Conservation (phyloP, 2,113 vertebrate species). For the Phalacrocorax carbo region DNA sequence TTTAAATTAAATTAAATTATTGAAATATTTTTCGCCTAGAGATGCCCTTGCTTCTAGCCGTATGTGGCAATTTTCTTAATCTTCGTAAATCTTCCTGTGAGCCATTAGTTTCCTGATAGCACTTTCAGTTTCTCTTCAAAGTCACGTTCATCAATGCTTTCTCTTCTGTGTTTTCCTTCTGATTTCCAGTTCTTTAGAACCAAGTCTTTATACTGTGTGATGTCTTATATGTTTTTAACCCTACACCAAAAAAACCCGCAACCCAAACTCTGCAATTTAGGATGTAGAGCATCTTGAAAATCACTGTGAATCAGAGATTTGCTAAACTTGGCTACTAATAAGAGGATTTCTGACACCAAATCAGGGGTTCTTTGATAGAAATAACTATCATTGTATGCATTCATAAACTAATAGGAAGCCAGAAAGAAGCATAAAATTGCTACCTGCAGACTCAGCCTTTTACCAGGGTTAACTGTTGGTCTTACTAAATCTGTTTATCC, state of each 20-base stretch:
- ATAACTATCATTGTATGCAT: background rate
- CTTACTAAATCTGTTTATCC: slow-evolving; percentile 15
- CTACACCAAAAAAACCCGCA: background rate
- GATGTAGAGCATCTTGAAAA: background rate
- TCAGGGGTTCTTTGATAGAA: background rate
- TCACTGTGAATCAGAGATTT: background rate
- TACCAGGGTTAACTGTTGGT: background rate
- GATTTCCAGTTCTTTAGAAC: background rate
- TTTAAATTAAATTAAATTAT: background rate
- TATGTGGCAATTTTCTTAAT: background rate
- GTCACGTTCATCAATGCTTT: background rate
- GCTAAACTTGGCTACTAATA: background rate
- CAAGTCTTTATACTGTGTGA: background rate
- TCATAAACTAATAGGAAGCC: background rate
- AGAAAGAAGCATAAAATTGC: background rate
- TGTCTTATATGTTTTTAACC: background rate
- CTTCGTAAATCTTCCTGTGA: background rate
- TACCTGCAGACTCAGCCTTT: background rate
- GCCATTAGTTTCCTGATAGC: background rate
- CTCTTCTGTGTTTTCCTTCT: background rate
- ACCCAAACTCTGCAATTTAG: background rate
- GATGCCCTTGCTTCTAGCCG: background rate
- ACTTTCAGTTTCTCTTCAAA: background rate
- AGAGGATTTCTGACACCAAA: background rate
- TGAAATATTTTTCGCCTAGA: background rate